Evolutionary conservation across 37 sponge, comb jelly and placozoan genomes (phyloP).

Genomic region (Amphimedon queenslandica): DNA sequence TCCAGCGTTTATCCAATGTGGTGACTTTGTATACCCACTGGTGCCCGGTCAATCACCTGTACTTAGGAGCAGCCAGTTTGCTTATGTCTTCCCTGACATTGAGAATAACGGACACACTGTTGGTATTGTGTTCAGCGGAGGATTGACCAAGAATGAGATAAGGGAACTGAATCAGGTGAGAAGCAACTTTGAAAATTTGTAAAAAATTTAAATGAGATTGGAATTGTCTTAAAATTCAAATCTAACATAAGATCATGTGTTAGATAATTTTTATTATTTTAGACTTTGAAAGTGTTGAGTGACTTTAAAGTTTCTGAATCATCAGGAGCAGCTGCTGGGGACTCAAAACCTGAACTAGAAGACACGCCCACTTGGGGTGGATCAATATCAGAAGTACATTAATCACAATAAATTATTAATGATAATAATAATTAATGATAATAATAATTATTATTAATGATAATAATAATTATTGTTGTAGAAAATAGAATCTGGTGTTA

Average conservation of each 20-base stretch:
- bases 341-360: background rate
- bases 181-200: no score
- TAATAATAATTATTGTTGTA: slow-evolving; percentile 2
- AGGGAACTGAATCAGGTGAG: slow-evolving; percentile 1
- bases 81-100: slow-evolving; percentile 71
- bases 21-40: slow-evolving; percentile 69
- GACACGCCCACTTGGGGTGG: background rate
- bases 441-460: no score
- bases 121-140: background rate
- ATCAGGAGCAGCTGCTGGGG: background rate
- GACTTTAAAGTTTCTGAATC: background rate
- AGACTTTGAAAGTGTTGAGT: background rate
- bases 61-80: slow-evolving; percentile 26
- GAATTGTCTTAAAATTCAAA: no score
- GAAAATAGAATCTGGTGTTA: slow-evolving; percentile 50
- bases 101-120: slow-evolving; percentile 24
- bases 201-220: no score
- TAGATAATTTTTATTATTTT: background rate
- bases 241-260: background rate
- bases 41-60: slow-evolving; percentile 62
- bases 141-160: background rate
- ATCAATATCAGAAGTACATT: background rate
- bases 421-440: no score
- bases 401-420: no score
- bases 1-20: slow-evolving; percentile 77